These are phyloP conservation scores for Picathartes gymnocephalus DNA, from an alignment of 2,113 vertebrate genomes.

Conservation along the genomic window DNA sequence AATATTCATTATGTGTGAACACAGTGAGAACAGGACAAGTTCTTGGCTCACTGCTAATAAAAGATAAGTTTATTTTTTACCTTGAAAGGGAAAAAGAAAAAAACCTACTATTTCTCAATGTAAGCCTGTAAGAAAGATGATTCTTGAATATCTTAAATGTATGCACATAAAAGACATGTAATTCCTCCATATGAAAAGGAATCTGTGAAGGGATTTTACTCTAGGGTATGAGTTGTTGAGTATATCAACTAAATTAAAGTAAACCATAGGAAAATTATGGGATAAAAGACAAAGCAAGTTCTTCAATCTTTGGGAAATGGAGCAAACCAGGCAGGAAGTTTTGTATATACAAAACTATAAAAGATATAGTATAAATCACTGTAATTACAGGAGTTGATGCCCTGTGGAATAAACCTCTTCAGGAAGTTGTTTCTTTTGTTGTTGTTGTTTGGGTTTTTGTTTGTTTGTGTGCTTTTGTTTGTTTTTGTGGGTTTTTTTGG, in stretches of 20 bases:
- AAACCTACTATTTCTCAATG: background rate
- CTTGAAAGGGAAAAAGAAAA: background rate
- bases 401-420: background rate
- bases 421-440: background rate
- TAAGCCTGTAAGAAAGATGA: background rate
- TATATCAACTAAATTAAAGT: background rate
- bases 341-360: background rate
- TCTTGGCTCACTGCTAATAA: slow-evolving; percentile 48
- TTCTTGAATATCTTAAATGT: background rate
- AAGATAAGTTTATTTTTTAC: slow-evolving; percentile 37
- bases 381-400: background rate
- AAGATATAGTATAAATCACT: background rate
- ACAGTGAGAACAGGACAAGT: slow-evolving; percentile 12
- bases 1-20: slow-evolving; percentile 61
- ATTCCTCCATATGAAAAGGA: background rate
- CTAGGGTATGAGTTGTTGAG: background rate
- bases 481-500: no score
- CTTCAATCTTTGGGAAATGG: background rate
- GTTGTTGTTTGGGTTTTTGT: no score
- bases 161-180: background rate
- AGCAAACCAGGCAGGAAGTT: background rate
- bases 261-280: background rate
- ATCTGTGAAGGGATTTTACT: background rate
- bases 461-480: no score
- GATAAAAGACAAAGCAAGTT: background rate